Evolutionary conservation across 2,797 vertebrate species (phyloP), one percentile per base, ranked within the genome.

Genomic region (Ptychadena robeensis): DNA sequence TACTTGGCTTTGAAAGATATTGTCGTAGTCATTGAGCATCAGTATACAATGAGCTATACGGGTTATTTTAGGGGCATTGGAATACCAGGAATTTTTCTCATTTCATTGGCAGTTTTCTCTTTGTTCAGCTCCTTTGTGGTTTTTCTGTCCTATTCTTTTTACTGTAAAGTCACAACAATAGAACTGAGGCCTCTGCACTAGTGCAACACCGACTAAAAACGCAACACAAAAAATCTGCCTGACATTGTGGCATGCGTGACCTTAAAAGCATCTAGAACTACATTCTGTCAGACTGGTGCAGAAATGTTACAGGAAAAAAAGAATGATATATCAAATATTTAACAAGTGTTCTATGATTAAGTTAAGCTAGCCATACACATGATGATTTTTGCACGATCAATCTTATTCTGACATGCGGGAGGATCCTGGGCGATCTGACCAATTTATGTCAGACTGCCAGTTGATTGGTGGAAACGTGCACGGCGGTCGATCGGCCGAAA

Each of bases 171-270:
- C 63, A 72, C 38, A 66, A 79, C 69, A 83, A 83, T 79, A 8
- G 37, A 79, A 79, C 8, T 73, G 69, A 73, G 35, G 69, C 75
- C 57, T 67, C 63, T 73, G 82, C 82, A 83, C 15, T 66, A 77
- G 37, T 72, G 77, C 38, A 53, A 59, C 35, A 40, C 22, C 77
- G n/a, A 79, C 31, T 53, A 69, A 48, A 63, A n/a, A 48, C 28
- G 34, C 14, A 34, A 40, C 44, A 63, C 53, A 63, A 27, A 53
- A 57, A 35, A 35, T 67, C 28, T 59, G 64, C 28, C 53, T 22
- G 71, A 69, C 57, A 2, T 18, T 70, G 25, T 48, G 34, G 40
- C 9, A 32, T 61, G 28, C 9, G 38, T 57, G 40, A 44, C 69
- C 73, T 69, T 72, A 40, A 64, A 71, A 83, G 37, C 38, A 83